phyloP scores from a whole-genome alignment of 2,888 invertebrate genomes.

The Dasysyrphus tricinctus region DNA sequence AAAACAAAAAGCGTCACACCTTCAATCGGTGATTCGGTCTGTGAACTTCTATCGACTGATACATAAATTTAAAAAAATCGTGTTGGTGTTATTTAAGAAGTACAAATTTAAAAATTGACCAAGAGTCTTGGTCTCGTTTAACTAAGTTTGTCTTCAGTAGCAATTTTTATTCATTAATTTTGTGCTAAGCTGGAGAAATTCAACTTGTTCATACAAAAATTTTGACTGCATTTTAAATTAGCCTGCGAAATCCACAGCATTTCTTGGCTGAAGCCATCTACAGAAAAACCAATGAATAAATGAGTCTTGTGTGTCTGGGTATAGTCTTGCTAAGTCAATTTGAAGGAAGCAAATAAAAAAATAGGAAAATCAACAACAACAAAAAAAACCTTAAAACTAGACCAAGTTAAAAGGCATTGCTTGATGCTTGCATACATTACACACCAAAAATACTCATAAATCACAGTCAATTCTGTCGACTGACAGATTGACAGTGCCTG shows the following conservation, averaged over 20 bases:
- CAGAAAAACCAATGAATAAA: not conserved
- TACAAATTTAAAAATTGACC: too few relatives aligned
- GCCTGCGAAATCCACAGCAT: slow-evolving; percentile 30
- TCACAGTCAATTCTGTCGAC: slow-evolving; percentile 68
- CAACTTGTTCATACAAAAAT: slow-evolving; percentile 12
- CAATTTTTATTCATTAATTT: not conserved
- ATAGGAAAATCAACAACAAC: slow-evolving; percentile 3
- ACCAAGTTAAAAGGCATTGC: slow-evolving; percentile 20
- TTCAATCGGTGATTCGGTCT: too few relatives aligned
- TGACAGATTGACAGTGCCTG: slow-evolving; percentile 74
- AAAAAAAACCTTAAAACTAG: slow-evolving; percentile 4
- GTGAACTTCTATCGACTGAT: too few relatives aligned
- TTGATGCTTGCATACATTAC: slow-evolving; percentile 51
- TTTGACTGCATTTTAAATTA: slow-evolving; percentile 1
- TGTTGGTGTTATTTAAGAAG: too few relatives aligned
- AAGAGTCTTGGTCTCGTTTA: too few relatives aligned
- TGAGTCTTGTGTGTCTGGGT: not conserved
- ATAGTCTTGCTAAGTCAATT: slow-evolving; percentile 51
- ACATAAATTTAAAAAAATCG: too few relatives aligned
- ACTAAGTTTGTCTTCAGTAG: too few relatives aligned
- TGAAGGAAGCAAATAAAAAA: slow-evolving; percentile 61
- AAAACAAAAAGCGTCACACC: too few relatives aligned
- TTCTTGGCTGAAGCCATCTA: slow-evolving; percentile 38
- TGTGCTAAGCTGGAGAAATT: slow-evolving; percentile 2
- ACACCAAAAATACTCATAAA: slow-evolving; percentile 64